Evolutionary conservation across 2,797 vertebrate species (phyloP).

Genomic region (Lutjanus argentimaculatus): DNA sequence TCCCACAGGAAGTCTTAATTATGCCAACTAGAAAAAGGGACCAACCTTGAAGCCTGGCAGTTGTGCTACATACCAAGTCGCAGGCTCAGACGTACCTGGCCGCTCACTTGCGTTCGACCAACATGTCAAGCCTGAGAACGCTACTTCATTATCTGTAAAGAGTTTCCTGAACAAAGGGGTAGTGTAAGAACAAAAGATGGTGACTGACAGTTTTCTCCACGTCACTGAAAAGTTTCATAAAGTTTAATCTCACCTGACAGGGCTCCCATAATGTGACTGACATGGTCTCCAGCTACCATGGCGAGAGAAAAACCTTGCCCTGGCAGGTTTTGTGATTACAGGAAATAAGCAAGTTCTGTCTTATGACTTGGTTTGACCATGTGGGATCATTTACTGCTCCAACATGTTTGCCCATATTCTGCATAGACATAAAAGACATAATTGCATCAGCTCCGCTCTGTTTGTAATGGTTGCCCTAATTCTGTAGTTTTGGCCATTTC

Average conservation of each 20-base stretch:
- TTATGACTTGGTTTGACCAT: slow-evolving; percentile 30
- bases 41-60: slow-evolving; percentile 55
- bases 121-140: slow-evolving; percentile 42
- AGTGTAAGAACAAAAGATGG: slow-evolving; percentile 30
- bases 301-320: slow-evolving; percentile 11
- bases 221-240: slow-evolving; percentile 38
- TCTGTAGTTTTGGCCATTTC: slow-evolving; percentile 26
- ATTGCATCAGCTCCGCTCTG: slow-evolving; percentile 11
- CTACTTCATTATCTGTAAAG: slow-evolving; percentile 35
- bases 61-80: slow-evolving; percentile 52
- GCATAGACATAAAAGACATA: slow-evolving; percentile 13
- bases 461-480: slow-evolving; percentile 37
- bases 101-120: background rate
- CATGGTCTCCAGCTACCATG: slow-evolving; percentile 17
- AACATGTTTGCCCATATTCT: slow-evolving; percentile 27
- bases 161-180: slow-evolving; percentile 39
- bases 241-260: slow-evolving; percentile 41
- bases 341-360: slow-evolving; percentile 32
- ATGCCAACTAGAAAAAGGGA: slow-evolving; percentile 62
- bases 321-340: slow-evolving; percentile 43
- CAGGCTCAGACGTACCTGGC: slow-evolving; percentile 36
- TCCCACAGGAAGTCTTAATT: slow-evolving; percentile 74
- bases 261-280: slow-evolving; percentile 25
- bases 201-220: slow-evolving; percentile 50
- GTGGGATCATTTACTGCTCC: slow-evolving; percentile 51